A percentile compares a stretch with the other conserved stretches of the same genome.
Evolutionary conservation across 2,888 invertebrate species (phyloP).

Genomic region (Conus canariensis): DNA sequence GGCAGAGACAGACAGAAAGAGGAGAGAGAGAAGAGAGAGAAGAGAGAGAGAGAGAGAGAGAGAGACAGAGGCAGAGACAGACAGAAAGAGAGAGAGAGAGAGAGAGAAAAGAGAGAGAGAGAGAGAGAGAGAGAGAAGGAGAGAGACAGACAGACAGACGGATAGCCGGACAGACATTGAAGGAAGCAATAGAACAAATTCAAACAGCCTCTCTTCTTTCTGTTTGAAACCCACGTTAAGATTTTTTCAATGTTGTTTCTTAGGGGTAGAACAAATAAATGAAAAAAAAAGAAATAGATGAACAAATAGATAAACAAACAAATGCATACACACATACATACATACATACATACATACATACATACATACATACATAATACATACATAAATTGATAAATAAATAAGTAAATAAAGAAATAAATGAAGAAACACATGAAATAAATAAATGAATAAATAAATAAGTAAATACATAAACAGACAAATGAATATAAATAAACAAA

Average conservation of each 20-base stretch:
- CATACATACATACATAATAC: too few species aligned
- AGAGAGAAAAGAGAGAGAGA: not conserved
- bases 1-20: not conserved
- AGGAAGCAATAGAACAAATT: not conserved
- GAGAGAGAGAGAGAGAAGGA: conserved; percentile 31
- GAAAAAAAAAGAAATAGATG: too few species aligned
- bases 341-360: conserved; percentile 13
- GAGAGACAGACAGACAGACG: not conserved
- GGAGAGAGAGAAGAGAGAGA: not conserved
- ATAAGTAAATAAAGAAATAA: too few species aligned
- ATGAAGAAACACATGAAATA: too few species aligned
- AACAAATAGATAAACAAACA: too few species aligned
- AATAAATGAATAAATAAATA: too few species aligned
- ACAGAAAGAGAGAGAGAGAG: not conserved
- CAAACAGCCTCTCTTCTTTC: not conserved
- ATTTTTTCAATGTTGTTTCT: too few species aligned
- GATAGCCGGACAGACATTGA: not conserved
- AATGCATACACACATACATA: not conserved
- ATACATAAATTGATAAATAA: too few species aligned
- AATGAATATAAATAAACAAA: too few species aligned
- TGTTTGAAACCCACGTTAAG: too few species aligned
- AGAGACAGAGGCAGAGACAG: conserved; percentile 23
- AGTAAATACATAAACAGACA: too few species aligned
- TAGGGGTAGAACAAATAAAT: too few species aligned
- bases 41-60: not conserved